Evolutionary conservation across 1,140 invertebrate species (phyloP).

Genomic region (Drosophila nebulosa): DNA sequence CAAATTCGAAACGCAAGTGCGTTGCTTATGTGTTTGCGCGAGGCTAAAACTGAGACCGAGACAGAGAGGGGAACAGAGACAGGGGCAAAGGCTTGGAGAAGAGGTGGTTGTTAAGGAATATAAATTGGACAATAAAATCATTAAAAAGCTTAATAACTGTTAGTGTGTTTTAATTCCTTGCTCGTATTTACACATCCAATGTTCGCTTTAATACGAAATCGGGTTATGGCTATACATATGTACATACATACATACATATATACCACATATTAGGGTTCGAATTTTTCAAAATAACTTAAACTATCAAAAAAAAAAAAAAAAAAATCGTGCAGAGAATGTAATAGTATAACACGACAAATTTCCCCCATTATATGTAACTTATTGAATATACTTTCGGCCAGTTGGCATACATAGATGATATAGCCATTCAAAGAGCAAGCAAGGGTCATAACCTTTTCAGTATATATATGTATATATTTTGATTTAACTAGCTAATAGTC

Average conservation of each 20-base stretch:
- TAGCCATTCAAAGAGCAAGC: too few relatives aligned
- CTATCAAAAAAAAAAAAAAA: too few relatives aligned
- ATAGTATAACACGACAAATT: too few relatives aligned
- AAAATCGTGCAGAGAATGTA: too few relatives aligned
- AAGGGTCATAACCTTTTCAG: too few relatives aligned
- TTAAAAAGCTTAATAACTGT: conserved; percentile 73
- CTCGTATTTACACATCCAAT: conserved; percentile 47
- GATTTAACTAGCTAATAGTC: background rate
- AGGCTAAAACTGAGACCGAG: background rate
- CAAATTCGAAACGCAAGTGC: conserved; percentile 55
- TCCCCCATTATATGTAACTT: too few relatives aligned
- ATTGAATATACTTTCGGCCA: too few relatives aligned
- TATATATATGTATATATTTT: background rate
- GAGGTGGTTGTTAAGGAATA: conserved; percentile 74
- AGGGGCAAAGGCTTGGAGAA: too few relatives aligned
- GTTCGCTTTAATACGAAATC: conserved; percentile 17
- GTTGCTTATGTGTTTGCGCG: conserved; percentile 28
- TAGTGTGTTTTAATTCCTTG: conserved; percentile 45
- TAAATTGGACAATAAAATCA: conserved; percentile 80
- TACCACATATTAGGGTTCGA: too few relatives aligned
- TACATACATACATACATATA: background rate
- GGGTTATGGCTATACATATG: background rate
- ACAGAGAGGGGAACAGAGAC: too few relatives aligned
- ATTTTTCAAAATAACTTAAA: too few relatives aligned
- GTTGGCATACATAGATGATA: too few relatives aligned